Evolutionary conservation across 92 coral and sea anemone genomes (phyloP).

Genomic region (Phenganax marumi): DNA sequence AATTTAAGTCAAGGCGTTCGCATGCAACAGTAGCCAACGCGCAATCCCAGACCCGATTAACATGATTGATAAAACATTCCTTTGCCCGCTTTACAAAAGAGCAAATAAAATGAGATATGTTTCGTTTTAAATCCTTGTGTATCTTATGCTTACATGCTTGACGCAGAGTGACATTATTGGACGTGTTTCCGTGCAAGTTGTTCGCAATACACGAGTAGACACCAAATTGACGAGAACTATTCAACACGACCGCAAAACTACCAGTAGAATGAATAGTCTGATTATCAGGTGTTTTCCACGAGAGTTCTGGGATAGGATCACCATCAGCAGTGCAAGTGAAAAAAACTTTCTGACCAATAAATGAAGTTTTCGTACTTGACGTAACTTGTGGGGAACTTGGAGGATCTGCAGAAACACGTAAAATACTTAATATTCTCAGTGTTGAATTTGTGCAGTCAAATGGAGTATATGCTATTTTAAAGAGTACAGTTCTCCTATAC

Average conservation of each 20-base stretch:
- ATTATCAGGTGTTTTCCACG: constrained; percentile 18
- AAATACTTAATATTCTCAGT: not conserved
- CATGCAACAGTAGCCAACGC: no score
- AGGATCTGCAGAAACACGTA: not conserved
- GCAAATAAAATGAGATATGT: no score
- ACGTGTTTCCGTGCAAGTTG: constrained; percentile 37
- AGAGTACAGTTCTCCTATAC: not conserved
- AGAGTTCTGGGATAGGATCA: constrained; percentile 1
- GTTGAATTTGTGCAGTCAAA: no score
- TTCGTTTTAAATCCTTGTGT: no score
- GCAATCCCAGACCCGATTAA: no score
- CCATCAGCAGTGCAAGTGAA: constrained; percentile 5
- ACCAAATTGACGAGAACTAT: constrained; percentile 43
- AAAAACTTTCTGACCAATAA: constrained; percentile 1
- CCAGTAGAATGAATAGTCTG: not conserved
- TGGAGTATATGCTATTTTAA: not conserved
- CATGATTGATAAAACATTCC: no score
- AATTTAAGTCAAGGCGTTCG: no score
- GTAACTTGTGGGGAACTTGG: not conserved
- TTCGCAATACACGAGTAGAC: constrained; percentile 44
- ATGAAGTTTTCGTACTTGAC: not conserved
- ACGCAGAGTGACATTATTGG: constrained; percentile 33
- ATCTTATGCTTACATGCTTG: constrained; percentile 42
- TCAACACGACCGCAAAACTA: not conserved
- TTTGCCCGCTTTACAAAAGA: no score